Conservation (phyloP, 2,113 vertebrate genomes). For the Datnioides undecimradiatus region DNA sequence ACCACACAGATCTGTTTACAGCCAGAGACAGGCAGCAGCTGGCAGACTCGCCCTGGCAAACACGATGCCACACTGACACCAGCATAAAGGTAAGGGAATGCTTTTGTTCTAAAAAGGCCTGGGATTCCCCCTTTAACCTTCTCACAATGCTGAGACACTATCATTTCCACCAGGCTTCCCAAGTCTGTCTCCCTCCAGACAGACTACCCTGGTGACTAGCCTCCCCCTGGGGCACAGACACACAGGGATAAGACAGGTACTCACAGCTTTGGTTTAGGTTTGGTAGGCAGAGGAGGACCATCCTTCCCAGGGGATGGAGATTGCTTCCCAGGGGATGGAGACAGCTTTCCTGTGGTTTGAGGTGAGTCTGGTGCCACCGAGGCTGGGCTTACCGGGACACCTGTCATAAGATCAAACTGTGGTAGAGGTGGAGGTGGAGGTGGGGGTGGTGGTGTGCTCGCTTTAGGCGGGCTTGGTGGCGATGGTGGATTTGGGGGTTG, state of each 20-base stretch:
- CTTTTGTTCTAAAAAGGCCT: slow-evolving; percentile 62
- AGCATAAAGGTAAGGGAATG: slow-evolving; percentile 63
- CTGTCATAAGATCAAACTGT: slow-evolving; percentile 49
- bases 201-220: slow-evolving; percentile 4
- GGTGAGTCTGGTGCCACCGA: slow-evolving; percentile 38
- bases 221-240: slow-evolving; percentile 23
- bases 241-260: slow-evolving; percentile 75
- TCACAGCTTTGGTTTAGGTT: slow-evolving; percentile 96
- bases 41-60: slow-evolving; percentile 53
- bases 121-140: slow-evolving; percentile 64
- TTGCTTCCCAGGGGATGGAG: slow-evolving; percentile 63
- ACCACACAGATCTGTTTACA: slow-evolving; percentile 71
- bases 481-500: slow-evolving; percentile 68
- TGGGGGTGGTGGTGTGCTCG: slow-evolving; percentile 32
- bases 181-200: slow-evolving; percentile 14
- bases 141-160: slow-evolving; percentile 42
- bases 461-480: slow-evolving; percentile 54
- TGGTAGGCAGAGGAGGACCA: slow-evolving; percentile 91
- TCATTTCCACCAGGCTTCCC: slow-evolving; percentile 49
- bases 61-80: slow-evolving; percentile 58
- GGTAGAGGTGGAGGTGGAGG: slow-evolving; percentile 51
- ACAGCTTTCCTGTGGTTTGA: slow-evolving; percentile 62
- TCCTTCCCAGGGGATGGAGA: slow-evolving; percentile 88
- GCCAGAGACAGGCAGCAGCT: slow-evolving; percentile 62
- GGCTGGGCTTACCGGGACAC: slow-evolving; percentile 52